A percentile compares a stretch with the other conserved stretches of the same genome.
Conservation (phyloP, 2,113 vertebrate genomes). For the Mustelus asterias region DNA sequence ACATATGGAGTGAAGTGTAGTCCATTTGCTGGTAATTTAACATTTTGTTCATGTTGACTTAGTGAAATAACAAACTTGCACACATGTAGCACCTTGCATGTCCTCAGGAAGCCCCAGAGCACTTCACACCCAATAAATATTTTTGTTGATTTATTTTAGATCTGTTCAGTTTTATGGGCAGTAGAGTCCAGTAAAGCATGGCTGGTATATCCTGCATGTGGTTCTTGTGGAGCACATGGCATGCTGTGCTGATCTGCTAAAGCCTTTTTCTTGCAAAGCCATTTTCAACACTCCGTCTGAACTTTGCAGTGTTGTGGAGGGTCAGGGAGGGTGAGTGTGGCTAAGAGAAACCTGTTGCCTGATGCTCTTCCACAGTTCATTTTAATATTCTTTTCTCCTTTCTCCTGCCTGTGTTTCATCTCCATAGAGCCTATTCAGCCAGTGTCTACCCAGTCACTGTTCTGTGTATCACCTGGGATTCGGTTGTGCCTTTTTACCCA, state of each 20-base stretch:
- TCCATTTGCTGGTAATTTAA: not conserved
- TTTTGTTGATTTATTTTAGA: not conserved
- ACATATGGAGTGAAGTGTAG: not conserved
- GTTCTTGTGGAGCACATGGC: not conserved
- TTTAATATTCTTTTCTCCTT: not conserved
- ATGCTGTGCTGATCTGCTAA: not conserved
- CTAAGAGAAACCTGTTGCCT: not conserved
- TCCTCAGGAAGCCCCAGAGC: not conserved
- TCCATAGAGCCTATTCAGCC: not conserved
- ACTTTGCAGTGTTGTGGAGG: not conserved
- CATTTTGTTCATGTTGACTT: not conserved
- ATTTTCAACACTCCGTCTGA: not conserved
- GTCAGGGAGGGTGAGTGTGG: not conserved
- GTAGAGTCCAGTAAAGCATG: not conserved
- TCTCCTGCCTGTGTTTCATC: not conserved
- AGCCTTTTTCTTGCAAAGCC: not conserved
- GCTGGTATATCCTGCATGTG: not conserved
- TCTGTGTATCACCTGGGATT: not conserved
- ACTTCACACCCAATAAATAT: not conserved
- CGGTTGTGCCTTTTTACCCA: not conserved
- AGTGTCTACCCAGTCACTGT: not conserved
- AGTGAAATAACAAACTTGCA: not conserved
- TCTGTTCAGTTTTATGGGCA: not conserved
- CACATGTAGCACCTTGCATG: not conserved
- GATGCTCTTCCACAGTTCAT: not conserved